phyloP scores from a whole-genome alignment of 2,797 vertebrate species.

The Cichlasoma orientale region DNA sequence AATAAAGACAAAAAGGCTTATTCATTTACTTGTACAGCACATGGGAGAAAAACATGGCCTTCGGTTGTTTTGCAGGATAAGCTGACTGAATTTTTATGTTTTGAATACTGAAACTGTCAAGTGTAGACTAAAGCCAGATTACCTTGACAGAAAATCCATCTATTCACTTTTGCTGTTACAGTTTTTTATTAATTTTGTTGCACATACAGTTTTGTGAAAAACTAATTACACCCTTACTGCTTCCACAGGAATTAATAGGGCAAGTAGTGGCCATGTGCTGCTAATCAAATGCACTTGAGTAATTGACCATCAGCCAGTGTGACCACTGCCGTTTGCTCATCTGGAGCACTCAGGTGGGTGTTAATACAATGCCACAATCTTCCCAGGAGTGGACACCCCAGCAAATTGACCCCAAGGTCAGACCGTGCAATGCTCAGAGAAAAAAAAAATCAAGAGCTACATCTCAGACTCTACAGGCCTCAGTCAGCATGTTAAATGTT shows the following conservation, averaged over 20 bases:
- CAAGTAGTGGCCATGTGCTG: background rate
- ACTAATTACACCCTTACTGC: background rate
- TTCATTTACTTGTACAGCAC: background rate
- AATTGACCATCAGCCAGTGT: background rate
- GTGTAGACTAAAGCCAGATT: background rate
- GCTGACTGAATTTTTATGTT: background rate
- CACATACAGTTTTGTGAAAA: background rate
- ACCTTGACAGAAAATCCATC: constrained; percentile 32
- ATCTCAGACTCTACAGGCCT: no score
- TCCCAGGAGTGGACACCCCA: background rate
- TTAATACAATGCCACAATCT: background rate
- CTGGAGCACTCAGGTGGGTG: background rate
- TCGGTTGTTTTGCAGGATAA: constrained; percentile 1
- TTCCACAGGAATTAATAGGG: background rate
- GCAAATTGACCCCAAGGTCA: background rate
- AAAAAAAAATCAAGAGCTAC: no score
- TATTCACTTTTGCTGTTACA: background rate
- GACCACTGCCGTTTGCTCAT: background rate
- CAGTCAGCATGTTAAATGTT: no score
- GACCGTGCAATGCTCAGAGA: no score
- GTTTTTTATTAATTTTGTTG: constrained; percentile 13
- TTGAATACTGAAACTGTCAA: background rate
- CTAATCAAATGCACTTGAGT: background rate
- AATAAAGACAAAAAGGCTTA: background rate
- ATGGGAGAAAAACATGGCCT: background rate